Evolutionary conservation across 1,140 invertebrate genomes (phyloP).

Genomic region (Conus betulinus): DNA sequence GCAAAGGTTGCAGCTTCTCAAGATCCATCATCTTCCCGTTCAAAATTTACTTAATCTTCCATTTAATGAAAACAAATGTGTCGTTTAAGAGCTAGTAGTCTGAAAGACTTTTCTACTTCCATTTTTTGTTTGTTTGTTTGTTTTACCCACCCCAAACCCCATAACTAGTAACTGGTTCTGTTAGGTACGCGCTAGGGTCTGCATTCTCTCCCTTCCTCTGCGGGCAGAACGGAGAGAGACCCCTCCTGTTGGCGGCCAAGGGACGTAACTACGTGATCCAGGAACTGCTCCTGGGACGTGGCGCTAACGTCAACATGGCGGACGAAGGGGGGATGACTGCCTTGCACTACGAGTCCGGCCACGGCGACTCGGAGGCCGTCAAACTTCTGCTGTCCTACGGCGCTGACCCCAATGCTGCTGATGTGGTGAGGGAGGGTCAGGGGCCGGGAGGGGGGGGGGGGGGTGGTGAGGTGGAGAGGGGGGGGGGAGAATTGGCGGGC

Average conservation of each 20-base stretch:
- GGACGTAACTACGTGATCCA: slow-evolving; percentile 48
- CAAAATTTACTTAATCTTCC: too few relatives aligned
- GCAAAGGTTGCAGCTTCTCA: too few relatives aligned
- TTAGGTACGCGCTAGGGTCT: too few relatives aligned
- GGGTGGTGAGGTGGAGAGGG: neutral
- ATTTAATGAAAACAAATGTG: too few relatives aligned
- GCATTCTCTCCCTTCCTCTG: too few relatives aligned
- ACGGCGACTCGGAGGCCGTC: slow-evolving; percentile 46
- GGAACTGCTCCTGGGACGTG: slow-evolving; percentile 46
- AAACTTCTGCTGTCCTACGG: slow-evolving; percentile 46
- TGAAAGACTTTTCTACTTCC: too few relatives aligned
- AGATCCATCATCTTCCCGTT: too few relatives aligned
- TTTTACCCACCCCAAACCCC: too few relatives aligned
- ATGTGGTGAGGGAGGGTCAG: slow-evolving; percentile 23
- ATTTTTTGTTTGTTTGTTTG: too few relatives aligned
- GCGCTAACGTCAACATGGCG: slow-evolving; percentile 40
- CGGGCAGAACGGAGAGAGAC: slow-evolving; percentile 47
- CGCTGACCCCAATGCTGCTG: slow-evolving; percentile 36
- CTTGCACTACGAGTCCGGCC: slow-evolving; percentile 45
- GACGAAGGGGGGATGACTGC: slow-evolving; percentile 46
- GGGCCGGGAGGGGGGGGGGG: neutral
- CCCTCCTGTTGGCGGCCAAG: slow-evolving; percentile 47
- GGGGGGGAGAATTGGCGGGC: neutral
- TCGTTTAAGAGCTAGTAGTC: too few relatives aligned
- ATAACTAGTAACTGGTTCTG: too few relatives aligned